phyloP scores from a whole-genome alignment of 2,113 vertebrate species.

The Hippocampus mohnikei region DNA sequence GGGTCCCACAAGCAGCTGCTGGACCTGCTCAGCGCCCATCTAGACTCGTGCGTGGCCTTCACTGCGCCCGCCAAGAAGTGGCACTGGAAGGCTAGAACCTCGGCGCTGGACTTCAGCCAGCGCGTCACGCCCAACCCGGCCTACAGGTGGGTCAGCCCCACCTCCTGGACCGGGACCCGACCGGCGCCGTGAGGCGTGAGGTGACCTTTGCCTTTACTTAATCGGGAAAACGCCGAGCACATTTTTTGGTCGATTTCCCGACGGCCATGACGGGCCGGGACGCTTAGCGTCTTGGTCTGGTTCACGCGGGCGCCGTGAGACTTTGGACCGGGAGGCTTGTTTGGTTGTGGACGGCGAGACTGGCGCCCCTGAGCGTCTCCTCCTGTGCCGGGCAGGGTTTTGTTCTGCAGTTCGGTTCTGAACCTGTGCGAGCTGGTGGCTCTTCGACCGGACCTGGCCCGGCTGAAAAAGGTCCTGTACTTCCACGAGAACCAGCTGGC shows the following conservation, averaged over 20 bases:
- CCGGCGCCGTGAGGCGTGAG: too few species aligned
- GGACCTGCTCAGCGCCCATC: conserved; percentile 81
- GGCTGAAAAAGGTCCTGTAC: conserved; percentile 89
- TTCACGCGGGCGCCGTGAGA: too few species aligned
- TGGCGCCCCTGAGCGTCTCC: background rate
- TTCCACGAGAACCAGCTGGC: conserved; percentile 97
- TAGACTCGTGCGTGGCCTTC: conserved; percentile 72
- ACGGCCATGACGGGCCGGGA: too few species aligned
- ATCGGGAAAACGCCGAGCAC: too few species aligned
- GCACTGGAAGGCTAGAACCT: conserved; percentile 91
- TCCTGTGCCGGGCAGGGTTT: conserved; percentile 71
- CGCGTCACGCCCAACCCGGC: conserved; percentile 71
- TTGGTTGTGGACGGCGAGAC: background rate
- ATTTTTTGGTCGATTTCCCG: too few species aligned
- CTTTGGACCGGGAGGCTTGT: too few species aligned
- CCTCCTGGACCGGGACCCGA: too few species aligned
- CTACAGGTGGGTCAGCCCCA: conserved; percentile 78
- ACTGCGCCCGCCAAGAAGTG: conserved; percentile 93
- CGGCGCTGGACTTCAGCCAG: conserved; percentile 88
- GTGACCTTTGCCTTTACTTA: too few species aligned
- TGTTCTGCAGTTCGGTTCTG: conserved; percentile 91
- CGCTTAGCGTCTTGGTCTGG: too few species aligned
- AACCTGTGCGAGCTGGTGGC: conserved; percentile 90
- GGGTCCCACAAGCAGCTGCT: conserved; percentile 94
- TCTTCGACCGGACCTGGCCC: conserved; percentile 86